Evolutionary conservation across 1,140 invertebrate genomes (phyloP), one percentile per base, ranked within the genome.

Genomic region (Papilio polyxenes): DNA sequence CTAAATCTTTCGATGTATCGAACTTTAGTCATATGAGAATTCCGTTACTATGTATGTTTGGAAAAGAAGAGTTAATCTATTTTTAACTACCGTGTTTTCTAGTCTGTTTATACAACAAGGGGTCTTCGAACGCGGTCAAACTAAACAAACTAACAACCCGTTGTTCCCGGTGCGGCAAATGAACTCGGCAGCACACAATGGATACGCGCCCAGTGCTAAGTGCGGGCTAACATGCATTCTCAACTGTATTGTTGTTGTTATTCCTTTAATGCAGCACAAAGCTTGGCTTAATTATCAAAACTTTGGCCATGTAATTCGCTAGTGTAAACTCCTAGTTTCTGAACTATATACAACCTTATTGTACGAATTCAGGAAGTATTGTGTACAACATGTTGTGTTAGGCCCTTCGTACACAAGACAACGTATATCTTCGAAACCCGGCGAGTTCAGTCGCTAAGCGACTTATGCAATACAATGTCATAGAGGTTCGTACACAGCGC

Each of bases 111-210:
- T 59, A n/a, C n/a, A 59, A 40, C 2, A 2, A n/a, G 56, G 17
- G 56, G 62, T 65, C 62, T 65, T 20, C 8, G 6, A 65, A 31
- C 62, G 62, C 62, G 62, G 62, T 65, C 62, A 65, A 65, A 65
- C 62, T 65, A 65, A 65, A 65, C 62, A 65, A 65, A 65, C 62
- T 65, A 6, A 3, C 62, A 20, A 9, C 17, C 23, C 20, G 20
- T 20, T 62, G 59, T 65, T 65, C 62, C 62, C 62, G 62, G 62
- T 65, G 62, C 62, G 23, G 62, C 62, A 65, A 65, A 65, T 65
- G 62, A 65, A 65, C 62, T 31, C 62, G 62, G 20, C 62, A 9
- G 62, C 62, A 31, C 62, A 65, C 23, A 65, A 65, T 65, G 62
- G 20, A 65, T 23, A 65, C 62, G 11, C 62, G 62, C 62, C 23